These are phyloP conservation scores for Hydractinia echinata DNA, from an alignment of 30 jellyfish, hydroid and myxozoan genomes.

Conservation along the genomic window DNA sequence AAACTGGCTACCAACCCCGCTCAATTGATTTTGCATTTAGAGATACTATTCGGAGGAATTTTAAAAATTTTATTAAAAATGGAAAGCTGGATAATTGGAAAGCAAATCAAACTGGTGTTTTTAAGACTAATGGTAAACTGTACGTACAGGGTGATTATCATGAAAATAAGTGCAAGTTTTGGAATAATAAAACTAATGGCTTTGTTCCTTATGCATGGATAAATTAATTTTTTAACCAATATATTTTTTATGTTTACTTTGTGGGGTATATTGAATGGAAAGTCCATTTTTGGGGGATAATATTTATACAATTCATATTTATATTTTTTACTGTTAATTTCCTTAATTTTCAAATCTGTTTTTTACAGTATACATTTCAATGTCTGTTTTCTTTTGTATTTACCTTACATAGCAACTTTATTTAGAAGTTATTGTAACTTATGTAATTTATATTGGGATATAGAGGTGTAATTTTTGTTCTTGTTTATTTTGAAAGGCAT, in stretches of 20 bases:
- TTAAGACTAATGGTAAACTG: slow-evolving; percentile 8
- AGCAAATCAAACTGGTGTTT: slow-evolving; percentile 26
- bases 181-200: slow-evolving; percentile 25
- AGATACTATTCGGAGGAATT: slow-evolving; percentile 12
- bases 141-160: slow-evolving; percentile 10
- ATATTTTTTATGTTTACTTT: neutral
- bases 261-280: too few species aligned
- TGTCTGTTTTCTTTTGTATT: too few species aligned
- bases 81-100: slow-evolving; percentile 26
- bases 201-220: slow-evolving; percentile 33
- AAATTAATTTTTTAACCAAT: neutral
- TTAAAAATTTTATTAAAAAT: slow-evolving; percentile 25
- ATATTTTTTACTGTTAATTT: too few species aligned
- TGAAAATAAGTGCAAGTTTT: slow-evolving; percentile 8
- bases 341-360: too few species aligned
- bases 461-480: too few species aligned
- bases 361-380: too few species aligned
- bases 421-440: too few species aligned
- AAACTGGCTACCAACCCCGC: neutral
- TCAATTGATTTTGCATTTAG: slow-evolving; percentile 3
- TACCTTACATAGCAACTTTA: too few species aligned
- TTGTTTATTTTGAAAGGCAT: too few species aligned
- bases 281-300: too few species aligned
- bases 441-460: too few species aligned
- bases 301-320: too few species aligned